Evolutionary conservation across 2,113 vertebrate genomes (phyloP).

Genomic region (Myodes glareolus): DNA sequence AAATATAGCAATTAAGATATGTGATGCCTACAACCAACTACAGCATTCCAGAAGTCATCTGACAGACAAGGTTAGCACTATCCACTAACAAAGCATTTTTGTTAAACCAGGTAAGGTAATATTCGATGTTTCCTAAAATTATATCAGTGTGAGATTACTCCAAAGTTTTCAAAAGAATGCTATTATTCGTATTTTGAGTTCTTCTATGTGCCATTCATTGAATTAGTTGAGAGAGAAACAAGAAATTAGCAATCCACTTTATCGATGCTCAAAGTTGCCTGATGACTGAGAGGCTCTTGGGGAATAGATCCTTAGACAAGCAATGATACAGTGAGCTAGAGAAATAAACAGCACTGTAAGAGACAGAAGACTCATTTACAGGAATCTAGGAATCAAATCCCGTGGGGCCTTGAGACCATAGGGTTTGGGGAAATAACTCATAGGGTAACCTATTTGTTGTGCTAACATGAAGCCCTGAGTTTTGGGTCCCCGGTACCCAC

Average conservation of each 20-base stretch:
- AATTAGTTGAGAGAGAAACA: conserved; percentile 7
- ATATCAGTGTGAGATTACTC: neutral
- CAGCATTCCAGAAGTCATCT: conserved; percentile 52
- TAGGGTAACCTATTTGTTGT: neutral
- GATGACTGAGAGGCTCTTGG: neutral
- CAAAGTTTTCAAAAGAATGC: neutral
- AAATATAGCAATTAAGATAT: neutral
- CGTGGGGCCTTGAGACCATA: neutral
- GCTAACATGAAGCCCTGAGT: neutral
- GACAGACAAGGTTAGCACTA: conserved; percentile 52
- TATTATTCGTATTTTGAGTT: neutral
- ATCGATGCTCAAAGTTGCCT: neutral
- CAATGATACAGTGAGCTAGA: neutral
- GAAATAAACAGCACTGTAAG: neutral
- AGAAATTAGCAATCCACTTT: neutral
- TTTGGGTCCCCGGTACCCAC: too few species aligned
- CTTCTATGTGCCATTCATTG: neutral
- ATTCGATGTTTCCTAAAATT: conserved; percentile 21
- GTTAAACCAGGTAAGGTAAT: conserved; percentile 47
- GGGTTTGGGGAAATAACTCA: neutral
- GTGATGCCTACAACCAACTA: conserved; percentile 4
- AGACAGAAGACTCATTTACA: neutral
- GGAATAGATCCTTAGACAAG: neutral
- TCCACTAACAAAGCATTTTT: conserved; percentile 44
- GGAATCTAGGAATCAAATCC: neutral